These are phyloP conservation scores for Diorhabda carinulata DNA, from an alignment of 1,140 invertebrate genomes.

Conservation along the genomic window DNA sequence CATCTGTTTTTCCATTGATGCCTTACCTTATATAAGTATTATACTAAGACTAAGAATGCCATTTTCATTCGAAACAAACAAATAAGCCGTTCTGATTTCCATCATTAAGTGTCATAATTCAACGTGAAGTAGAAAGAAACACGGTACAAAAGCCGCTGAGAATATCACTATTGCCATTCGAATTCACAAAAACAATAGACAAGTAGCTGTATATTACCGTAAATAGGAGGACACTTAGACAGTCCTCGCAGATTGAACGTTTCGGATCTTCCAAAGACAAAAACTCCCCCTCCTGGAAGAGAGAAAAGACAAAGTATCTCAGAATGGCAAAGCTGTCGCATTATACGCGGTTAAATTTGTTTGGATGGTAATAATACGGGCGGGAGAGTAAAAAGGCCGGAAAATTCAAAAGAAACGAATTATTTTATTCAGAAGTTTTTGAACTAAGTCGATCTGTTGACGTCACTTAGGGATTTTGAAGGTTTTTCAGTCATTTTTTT, in stretches of 20 bases:
- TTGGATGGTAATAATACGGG: conserved; percentile 5
- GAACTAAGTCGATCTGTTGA: conserved; percentile 2
- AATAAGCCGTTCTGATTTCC: background rate
- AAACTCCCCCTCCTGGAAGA: conserved; percentile 9
- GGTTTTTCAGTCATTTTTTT: background rate
- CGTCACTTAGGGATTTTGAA: background rate
- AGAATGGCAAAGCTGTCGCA: conserved; percentile 15
- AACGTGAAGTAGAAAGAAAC: background rate
- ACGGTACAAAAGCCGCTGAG: conserved; percentile 3
- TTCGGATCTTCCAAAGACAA: conserved; percentile 7
- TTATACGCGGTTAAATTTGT: conserved; percentile 15
- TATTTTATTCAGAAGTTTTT: background rate
- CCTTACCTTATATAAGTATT: too few species aligned
- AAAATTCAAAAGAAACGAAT: conserved; percentile 3
- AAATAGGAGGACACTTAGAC: conserved; percentile 19
- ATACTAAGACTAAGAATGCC: too few species aligned
- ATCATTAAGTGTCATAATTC: conserved; percentile 1
- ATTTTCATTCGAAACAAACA: background rate
- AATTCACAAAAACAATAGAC: conserved; percentile 21
- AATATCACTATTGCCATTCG: conserved; percentile 20
- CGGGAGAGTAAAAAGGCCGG: background rate
- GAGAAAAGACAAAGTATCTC: conserved; percentile 10
- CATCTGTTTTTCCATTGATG: too few species aligned
- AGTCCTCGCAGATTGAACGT: conserved; percentile 14
- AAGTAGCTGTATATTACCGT: conserved; percentile 16